Conservation (phyloP, 2,797 vertebrate genomes). For the Rallus crepitans region DNA sequence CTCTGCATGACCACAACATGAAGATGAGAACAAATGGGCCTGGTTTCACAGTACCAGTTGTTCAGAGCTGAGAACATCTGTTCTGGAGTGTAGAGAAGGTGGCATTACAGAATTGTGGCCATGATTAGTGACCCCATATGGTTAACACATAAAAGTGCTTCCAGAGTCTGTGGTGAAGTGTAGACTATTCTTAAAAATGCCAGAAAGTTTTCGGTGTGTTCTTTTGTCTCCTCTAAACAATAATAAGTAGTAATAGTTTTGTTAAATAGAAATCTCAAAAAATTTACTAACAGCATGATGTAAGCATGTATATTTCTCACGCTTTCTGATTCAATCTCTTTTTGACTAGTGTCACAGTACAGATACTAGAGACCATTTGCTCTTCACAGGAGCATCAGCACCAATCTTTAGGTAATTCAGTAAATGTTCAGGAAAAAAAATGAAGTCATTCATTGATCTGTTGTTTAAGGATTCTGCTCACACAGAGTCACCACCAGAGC, state of each 20-base stretch:
- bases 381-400: neutral
- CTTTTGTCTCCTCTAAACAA: neutral
- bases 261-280: neutral
- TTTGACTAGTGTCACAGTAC: neutral
- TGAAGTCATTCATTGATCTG: neutral
- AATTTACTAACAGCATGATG: neutral
- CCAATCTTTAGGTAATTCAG: neutral
- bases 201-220: neutral
- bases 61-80: neutral
- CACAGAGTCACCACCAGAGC: neutral
- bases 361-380: neutral
- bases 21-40: neutral
- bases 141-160: neutral
- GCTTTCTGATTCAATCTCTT: neutral
- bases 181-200: neutral
- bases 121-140: neutral
- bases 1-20: neutral
- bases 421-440: neutral
- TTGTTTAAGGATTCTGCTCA: neutral
- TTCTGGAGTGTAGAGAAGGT: neutral
- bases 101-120: neutral
- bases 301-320: neutral
- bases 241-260: too few relatives aligned
- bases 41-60: neutral
- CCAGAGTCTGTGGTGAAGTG: neutral